Percentiles rank a stretch among this genome's conserved stretches.
phyloP scores from a whole-genome alignment of 2,113 vertebrate species.

The Pangasianodon hypophthalmus region DNA sequence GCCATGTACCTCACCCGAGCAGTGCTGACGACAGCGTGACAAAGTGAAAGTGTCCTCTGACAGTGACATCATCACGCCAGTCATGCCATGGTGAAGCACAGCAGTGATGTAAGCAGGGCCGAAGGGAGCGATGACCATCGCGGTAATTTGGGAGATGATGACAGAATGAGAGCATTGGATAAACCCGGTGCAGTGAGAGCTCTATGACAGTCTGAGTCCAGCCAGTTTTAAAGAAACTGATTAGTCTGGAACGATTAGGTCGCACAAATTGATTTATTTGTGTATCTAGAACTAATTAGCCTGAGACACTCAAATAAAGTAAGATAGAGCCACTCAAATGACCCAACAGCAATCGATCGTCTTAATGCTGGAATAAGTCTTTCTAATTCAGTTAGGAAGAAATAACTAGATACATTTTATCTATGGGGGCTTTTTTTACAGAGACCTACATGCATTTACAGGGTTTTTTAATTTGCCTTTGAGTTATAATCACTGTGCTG shows the following conservation, averaged over 20 bases:
- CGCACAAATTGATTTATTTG: constrained; percentile 34
- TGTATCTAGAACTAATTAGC: constrained; percentile 44
- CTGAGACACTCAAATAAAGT: constrained; percentile 28
- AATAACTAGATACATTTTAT: constrained; percentile 9
- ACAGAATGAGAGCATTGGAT: constrained; percentile 44
- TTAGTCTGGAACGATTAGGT: constrained; percentile 12
- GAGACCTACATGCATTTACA: no score
- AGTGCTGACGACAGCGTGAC: constrained; percentile 31
- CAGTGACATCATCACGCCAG: constrained; percentile 47
- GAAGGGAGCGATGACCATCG: constrained; percentile 25
- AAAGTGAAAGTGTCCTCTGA: constrained; percentile 27
- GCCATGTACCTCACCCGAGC: neutral
- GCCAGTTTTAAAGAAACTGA: constrained; percentile 4
- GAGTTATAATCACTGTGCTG: neutral
- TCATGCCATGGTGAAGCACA: constrained; percentile 19
- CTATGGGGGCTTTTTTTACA: neutral
- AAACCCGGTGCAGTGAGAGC: neutral
- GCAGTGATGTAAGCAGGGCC: constrained; percentile 40
- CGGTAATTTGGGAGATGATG: constrained; percentile 40
- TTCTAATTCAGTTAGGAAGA: constrained; percentile 13
- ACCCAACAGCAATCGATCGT: constrained; percentile 16
- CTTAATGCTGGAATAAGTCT: constrained; percentile 29
- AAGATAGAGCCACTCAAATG: constrained; percentile 33
- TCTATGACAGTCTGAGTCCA: constrained; percentile 23
- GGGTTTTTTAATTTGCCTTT: neutral